Evolutionary conservation across 2,113 vertebrate species (phyloP), one percentile per base, ranked within the genome.

Genomic region (Oostethus manadensis): DNA sequence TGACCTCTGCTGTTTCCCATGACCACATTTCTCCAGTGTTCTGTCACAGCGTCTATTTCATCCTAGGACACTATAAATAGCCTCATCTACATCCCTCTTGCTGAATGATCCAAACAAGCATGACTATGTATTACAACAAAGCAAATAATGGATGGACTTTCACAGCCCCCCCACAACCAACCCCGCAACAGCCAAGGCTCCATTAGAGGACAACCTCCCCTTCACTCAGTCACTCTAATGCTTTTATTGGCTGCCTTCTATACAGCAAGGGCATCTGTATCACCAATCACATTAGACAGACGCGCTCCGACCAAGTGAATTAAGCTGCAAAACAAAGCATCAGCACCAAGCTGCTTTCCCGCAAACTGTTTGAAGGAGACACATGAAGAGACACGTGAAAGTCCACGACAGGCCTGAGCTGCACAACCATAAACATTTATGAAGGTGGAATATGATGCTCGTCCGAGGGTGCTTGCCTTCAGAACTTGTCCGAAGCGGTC

Each of bases 1-100:
- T 79, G 82, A 84, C 83, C 83, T 78, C 60, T 54, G 58, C 53
- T 57, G 50, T 80, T 86, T 87, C 83, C 77, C 85, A 87, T 73
- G 85, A 80, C 78, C 82, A 72, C 75, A 70, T 67, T 56, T 74
- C 78, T 64, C 77, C 8, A 40, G 69, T 69, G 74, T 6, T 3
- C 56, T 0, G 26, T 71, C 64, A 54, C 56, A 66, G 67, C 55
- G 51, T 56, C 47, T 22, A 64, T 59, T 71, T 70, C 62, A 58
- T 58, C 62, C 70, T 35, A 38, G 38, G 47, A 47, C 7, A 18
- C 53, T 64, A 75, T 75, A 77, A 78, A 83, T 66, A 68, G 74
- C 64, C 23, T 26, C 18, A 53, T 68, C 58, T 51, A 44, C 47
- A 51, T 71, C 61, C 46, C 38, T 14, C 50, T 70, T 15, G 60